Evolutionary conservation across 2,888 invertebrate species (phyloP).

Genomic region (Apodemia duryi): DNA sequence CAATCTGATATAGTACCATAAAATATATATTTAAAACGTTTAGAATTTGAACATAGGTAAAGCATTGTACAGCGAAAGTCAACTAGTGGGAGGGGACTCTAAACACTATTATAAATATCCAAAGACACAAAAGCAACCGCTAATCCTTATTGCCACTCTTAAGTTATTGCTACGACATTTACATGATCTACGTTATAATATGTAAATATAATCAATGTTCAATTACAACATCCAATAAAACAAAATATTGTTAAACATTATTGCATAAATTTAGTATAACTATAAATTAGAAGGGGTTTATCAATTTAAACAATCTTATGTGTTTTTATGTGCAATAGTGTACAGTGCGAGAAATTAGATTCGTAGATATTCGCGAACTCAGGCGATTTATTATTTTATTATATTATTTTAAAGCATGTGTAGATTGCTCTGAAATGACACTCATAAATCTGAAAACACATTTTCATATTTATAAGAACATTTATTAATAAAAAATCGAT

Average conservation of each 20-base stretch:
- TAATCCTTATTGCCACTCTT: conserved; percentile 75
- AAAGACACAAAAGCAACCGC: conserved; percentile 70
- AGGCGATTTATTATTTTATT: not conserved
- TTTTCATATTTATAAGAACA: not conserved
- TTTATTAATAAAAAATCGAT: not conserved
- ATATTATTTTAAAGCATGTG: not conserved
- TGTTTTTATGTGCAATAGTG: conserved; percentile 45
- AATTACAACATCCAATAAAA: conserved; percentile 75
- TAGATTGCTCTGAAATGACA: not conserved
- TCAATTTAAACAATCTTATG: conserved; percentile 41
- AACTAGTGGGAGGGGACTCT: conserved; percentile 44
- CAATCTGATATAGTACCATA: conserved; percentile 53
- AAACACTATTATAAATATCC: conserved; percentile 47
- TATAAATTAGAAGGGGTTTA: conserved; percentile 56
- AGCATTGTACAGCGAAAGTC: conserved; percentile 67
- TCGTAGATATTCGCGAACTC: conserved; percentile 37
- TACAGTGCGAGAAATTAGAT: conserved; percentile 50
- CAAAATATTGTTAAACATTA: conserved; percentile 67
- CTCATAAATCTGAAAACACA: not conserved
- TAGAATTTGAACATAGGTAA: conserved; percentile 72
- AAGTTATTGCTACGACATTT: conserved; percentile 76
- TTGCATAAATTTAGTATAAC: conserved; percentile 60
- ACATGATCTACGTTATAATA: conserved; percentile 45
- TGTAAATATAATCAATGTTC: conserved; percentile 61
- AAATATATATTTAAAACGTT: conserved; percentile 67